Conservation (phyloP, 2,113 vertebrate species). For the Rynchops niger region DNA sequence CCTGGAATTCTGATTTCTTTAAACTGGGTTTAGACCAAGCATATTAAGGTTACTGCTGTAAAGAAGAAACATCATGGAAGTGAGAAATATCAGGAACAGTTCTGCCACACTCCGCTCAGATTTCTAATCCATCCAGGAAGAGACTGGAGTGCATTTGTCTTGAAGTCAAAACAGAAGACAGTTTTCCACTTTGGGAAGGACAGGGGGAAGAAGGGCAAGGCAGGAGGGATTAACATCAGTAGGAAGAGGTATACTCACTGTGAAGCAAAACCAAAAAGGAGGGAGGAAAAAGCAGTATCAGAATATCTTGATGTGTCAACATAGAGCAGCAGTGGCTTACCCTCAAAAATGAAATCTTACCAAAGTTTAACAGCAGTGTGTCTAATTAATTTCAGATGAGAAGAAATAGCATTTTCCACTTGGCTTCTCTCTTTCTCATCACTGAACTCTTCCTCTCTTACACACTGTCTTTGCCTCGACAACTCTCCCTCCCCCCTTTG, state of each 20-base stretch:
- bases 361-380: not conserved
- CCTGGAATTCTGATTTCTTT: not conserved
- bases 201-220: not conserved
- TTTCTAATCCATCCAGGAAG: not conserved
- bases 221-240: accelerated
- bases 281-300: not conserved
- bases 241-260: not conserved
- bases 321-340: not conserved
- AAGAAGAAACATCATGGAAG: not conserved
- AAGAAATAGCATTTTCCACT: not conserved
- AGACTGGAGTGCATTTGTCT: not conserved
- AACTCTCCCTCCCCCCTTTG: not conserved
- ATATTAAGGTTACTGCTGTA: not conserved
- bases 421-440: not conserved
- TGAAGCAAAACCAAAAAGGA: not conserved
- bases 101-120: not conserved
- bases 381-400: not conserved
- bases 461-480: not conserved
- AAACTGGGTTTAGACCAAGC: not conserved
- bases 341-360: not conserved
- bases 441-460: not conserved
- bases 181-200: not conserved
- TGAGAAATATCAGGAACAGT: not conserved
- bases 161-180: not conserved
- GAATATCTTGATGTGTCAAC: not conserved